Evolutionary conservation across 64 coral and sea anemone species (phyloP), one percentile per base, ranked within the genome.

Genomic region (Porites australiensis): DNA sequence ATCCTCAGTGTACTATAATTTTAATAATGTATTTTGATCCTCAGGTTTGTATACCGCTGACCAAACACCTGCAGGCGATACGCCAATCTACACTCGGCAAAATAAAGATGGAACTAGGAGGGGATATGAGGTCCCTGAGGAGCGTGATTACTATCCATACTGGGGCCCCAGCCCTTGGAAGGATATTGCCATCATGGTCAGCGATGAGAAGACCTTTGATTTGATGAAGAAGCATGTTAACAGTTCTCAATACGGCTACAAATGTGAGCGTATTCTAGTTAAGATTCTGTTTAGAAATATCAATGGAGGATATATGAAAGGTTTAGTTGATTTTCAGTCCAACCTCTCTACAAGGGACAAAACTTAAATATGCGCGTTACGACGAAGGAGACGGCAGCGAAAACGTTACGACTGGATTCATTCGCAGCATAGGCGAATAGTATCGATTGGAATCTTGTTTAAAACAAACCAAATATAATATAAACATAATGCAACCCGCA

Each of bases 1-100:
- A 0, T 37, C 27, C 27, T 37, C 27, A 37, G 27, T 37, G 27
- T 37, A 37, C 27, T 37, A 37, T 37, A 37, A 37, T 37, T 37
- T 37, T 37, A 37, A 37, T 37, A 37, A 37, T 37, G 27, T 37
- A 37, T 37, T 37, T 63, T 16, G 10, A 68, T 68, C 0, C n/a
- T 21, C 65, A n/a, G 65, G 22, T n/a, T 21, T n/a, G 65, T 68
- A 15, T n/a, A 68, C 16, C 65, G 65, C 22, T n/a, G n/a, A n/a
- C n/a, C n/a, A n/a, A n/a, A n/a, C n/a, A n/a, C n/a, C n/a, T n/a
- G n/a, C n/a, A n/a, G n/a, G n/a, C n/a, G n/a, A n/a, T n/a, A n/a
- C n/a, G n/a, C n/a, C n/a, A n/a, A 94, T 88, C 43, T 94, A 89
- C 66, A 94, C 92, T 18, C 77, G 92, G 20, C 92, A 94, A 71